phyloP scores from a whole-genome alignment of 2,797 vertebrate species.

The Phrynocephalus forsythii region DNA sequence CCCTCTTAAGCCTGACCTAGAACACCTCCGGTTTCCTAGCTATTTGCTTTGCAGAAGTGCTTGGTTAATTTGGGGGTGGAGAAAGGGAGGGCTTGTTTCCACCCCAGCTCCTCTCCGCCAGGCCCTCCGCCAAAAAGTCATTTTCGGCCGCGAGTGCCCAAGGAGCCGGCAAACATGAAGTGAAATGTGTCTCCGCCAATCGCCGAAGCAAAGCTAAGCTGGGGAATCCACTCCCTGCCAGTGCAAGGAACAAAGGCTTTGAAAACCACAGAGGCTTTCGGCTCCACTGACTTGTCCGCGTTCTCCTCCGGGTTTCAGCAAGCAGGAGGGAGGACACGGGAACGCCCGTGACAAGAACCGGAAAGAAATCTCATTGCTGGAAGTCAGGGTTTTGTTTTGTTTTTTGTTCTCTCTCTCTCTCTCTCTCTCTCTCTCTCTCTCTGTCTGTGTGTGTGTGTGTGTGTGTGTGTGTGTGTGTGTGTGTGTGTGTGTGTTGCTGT shows the following conservation, averaged over 20 bases:
- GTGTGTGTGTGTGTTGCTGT: too few species aligned
- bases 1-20: too few species aligned
- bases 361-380: background rate
- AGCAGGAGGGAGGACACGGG: background rate
- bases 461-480: too few species aligned
- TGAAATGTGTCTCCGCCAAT: conserved; percentile 43
- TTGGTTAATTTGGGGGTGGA: background rate
- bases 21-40: background rate
- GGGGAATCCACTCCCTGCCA: background rate
- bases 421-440: too few species aligned
- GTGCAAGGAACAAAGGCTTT: conserved; percentile 39
- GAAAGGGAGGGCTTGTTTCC: conserved; percentile 53
- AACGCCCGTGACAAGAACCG: background rate
- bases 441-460: too few species aligned
- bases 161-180: conserved; percentile 58
- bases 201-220: conserved; percentile 26
- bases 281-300: conserved; percentile 6
- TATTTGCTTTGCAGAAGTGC: too few species aligned
- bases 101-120: conserved; percentile 61
- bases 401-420: background rate
- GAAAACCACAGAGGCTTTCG: conserved; percentile 40
- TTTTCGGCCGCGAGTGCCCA: conserved; percentile 62
- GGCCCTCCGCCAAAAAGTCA: conserved; percentile 60
- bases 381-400: background rate
- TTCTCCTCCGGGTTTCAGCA: background rate